Conservation (phyloP, 2,888 invertebrate species). For the Rhagonycha lutea region DNA sequence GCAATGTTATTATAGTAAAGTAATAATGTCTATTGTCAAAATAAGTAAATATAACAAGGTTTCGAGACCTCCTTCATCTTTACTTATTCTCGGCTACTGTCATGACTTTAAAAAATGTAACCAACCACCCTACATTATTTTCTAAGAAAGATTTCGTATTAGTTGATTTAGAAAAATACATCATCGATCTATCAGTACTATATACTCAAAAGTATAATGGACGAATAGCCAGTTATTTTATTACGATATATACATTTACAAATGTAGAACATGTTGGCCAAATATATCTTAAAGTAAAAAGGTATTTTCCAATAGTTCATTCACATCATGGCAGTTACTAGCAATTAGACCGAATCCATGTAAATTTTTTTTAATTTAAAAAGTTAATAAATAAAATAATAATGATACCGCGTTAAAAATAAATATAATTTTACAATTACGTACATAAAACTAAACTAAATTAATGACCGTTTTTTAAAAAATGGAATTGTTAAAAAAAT, state of each 20-base stretch:
- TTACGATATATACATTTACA: conserved; percentile 40
- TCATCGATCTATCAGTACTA: conserved; percentile 42
- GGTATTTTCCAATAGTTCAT: conserved; percentile 37
- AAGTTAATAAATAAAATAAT: conserved; percentile 20
- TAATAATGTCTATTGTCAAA: background rate
- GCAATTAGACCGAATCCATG: conserved; percentile 50
- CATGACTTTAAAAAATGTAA: background rate
- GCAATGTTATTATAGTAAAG: background rate
- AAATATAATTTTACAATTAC: conserved; percentile 21
- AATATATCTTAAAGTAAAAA: conserved; percentile 17
- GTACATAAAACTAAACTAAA: conserved; percentile 26
- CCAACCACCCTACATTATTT: background rate
- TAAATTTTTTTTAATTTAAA: conserved; percentile 29
- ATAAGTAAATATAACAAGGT: background rate
- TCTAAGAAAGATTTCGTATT: background rate
- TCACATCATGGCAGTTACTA: conserved; percentile 54
- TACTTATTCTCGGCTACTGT: background rate
- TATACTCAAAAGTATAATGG: conserved; percentile 52
- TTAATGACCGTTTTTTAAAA: conserved; percentile 7
- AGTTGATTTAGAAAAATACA: background rate
- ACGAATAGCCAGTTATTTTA: conserved; percentile 53
- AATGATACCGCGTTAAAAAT: conserved; percentile 18
- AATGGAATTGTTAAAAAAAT: conserved; percentile 33
- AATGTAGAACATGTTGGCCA: conserved; percentile 27
- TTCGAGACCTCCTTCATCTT: background rate